Conservation (phyloP, 2,888 invertebrate species). For the Dryobotodes eremita region DNA sequence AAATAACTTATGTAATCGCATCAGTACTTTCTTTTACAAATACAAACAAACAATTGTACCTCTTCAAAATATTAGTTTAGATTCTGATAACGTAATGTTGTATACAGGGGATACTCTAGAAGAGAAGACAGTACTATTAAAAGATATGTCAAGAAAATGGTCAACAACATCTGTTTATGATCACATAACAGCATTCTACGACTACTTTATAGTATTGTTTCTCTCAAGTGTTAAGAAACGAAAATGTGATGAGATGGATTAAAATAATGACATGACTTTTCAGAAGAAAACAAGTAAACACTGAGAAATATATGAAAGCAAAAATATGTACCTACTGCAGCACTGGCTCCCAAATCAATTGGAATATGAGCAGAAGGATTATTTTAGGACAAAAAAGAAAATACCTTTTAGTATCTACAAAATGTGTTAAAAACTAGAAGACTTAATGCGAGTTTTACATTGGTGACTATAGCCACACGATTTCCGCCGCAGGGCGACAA, state of each 20-base stretch:
- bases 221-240: not conserved
- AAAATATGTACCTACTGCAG: not conserved
- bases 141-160: not conserved
- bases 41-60: not conserved
- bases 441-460: no score
- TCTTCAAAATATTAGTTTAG: not conserved
- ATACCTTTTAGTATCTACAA: not conserved
- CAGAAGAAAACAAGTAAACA: not conserved
- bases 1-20: not conserved
- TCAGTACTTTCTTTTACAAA: not conserved
- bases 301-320: not conserved
- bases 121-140: not conserved
- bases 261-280: not conserved
- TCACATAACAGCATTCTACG: not conserved
- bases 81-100: not conserved
- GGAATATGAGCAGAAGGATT: not conserved
- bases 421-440: not conserved
- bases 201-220: not conserved
- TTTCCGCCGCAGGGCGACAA: no score
- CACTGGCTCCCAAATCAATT: not conserved
- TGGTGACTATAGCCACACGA: no score
- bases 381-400: not conserved
- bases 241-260: not conserved
- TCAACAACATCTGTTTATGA: conserved; percentile 4
- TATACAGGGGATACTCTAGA: not conserved